These are phyloP conservation scores for Athene cunicularia DNA, from an alignment of 2,113 vertebrate genomes.

Conservation along the genomic window DNA sequence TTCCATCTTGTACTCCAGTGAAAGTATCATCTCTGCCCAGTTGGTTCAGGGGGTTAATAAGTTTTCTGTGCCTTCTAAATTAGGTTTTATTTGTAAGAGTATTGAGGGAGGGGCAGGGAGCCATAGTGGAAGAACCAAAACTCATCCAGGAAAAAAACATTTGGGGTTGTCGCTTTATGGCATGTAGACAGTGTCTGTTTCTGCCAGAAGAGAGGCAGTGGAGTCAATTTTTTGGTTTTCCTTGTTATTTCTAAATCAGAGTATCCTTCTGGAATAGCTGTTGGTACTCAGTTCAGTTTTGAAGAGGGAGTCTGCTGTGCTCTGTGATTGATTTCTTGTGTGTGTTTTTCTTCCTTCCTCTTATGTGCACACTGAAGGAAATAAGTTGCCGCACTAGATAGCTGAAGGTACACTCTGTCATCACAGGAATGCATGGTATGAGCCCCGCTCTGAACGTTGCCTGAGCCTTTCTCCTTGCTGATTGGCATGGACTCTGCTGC, in stretches of 20 bases:
- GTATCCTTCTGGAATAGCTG: neutral
- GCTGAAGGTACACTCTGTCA: neutral
- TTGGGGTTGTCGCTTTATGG: neutral
- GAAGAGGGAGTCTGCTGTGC: neutral
- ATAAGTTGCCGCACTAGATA: neutral
- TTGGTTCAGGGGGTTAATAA: neutral
- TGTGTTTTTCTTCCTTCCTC: neutral
- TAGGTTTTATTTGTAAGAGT: neutral
- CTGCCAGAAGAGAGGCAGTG: neutral
- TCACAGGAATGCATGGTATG: neutral
- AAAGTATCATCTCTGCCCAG: neutral
- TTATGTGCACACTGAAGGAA: neutral
- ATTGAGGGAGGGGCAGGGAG: neutral
- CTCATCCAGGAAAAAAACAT: neutral
- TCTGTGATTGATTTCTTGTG: neutral
- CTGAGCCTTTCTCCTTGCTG: neutral
- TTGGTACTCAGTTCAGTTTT: neutral
- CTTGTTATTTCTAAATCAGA: neutral
- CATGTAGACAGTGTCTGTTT: fast-evolving
- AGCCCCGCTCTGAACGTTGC: neutral
- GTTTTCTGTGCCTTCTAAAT: neutral
- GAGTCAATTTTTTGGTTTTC: neutral
- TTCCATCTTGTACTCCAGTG: neutral
- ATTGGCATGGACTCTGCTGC: neutral
- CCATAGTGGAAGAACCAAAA: neutral